These are phyloP conservation scores for Halcyon smyrnensis DNA, from an alignment of 2,797 vertebrate genomes.

Conservation along the genomic window DNA sequence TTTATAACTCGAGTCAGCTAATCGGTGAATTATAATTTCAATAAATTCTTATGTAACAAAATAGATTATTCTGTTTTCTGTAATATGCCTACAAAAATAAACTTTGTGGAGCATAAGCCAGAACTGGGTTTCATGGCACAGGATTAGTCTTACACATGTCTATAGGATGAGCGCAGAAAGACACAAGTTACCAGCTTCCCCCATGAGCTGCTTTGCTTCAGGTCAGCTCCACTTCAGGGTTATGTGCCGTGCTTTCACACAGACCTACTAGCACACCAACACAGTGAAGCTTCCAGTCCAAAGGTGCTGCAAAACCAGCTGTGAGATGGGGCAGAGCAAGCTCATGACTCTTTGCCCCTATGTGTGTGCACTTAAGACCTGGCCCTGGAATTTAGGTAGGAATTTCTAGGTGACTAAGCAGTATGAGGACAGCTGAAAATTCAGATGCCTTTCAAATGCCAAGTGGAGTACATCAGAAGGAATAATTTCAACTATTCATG, in stretches of 20 bases:
- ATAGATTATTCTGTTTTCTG: neutral
- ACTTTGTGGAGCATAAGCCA: neutral
- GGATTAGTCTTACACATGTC: neutral
- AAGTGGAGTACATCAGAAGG: neutral
- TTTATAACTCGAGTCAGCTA: neutral
- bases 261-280: accelerated
- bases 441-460: neutral
- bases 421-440: neutral
- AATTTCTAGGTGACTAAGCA: neutral
- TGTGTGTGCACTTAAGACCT: accelerated
- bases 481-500: neutral
- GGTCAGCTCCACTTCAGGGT: neutral
- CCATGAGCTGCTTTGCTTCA: neutral
- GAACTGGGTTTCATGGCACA: neutral
- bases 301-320: neutral
- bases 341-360: neutral
- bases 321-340: neutral
- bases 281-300: neutral
- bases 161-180: neutral
- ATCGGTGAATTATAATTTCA: neutral
- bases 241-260: neutral
- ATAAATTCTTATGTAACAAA: neutral
- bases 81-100: neutral
- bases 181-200: neutral
- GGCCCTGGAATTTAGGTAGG: neutral